Percentiles rank a stretch among this genome's conserved stretches.
These are phyloP conservation scores for Mohoua ochrocephala DNA, from an alignment of 2,113 vertebrate genomes.

Conservation along the genomic window DNA sequence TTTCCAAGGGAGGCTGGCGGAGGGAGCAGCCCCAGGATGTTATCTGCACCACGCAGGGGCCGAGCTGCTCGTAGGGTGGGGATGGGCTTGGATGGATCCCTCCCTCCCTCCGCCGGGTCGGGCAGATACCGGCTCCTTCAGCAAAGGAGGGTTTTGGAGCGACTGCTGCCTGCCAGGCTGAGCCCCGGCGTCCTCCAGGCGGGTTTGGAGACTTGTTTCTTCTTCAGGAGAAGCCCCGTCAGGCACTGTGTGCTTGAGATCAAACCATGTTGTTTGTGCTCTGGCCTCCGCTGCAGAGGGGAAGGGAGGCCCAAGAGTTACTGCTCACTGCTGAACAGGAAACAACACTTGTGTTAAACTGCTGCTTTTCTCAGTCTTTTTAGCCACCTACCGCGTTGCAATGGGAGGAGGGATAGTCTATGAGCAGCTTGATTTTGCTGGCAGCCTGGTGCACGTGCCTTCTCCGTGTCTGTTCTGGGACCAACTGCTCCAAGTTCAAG, in stretches of 20 bases:
- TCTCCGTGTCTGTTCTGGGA: rapidly evolving
- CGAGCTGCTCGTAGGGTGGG: background rate
- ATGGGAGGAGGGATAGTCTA: rapidly evolving
- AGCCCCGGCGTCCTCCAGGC: background rate
- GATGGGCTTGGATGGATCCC: background rate
- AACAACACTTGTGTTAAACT: background rate
- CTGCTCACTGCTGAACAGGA: rapidly evolving
- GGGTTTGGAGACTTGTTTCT: background rate
- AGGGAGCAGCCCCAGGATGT: background rate
- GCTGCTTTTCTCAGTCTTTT: background rate
- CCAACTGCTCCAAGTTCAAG: background rate
- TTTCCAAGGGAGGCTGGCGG: background rate
- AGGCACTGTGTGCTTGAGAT: rapidly evolving
- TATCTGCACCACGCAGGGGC: background rate
- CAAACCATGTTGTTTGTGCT: background rate
- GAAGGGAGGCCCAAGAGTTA: background rate
- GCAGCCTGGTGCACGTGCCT: background rate
- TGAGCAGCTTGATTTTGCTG: background rate
- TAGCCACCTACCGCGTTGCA: background rate
- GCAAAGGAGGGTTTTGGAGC: background rate
- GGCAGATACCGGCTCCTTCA: background rate
- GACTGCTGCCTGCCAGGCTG: background rate
- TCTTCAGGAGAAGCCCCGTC: background rate
- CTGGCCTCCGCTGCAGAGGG: background rate
- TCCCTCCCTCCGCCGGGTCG: rapidly evolving